A percentile compares a stretch with the other conserved stretches of the same genome.
These are phyloP conservation scores for Orius insidiosus DNA, from an alignment of 1,140 invertebrate species.

Conservation along the genomic window DNA sequence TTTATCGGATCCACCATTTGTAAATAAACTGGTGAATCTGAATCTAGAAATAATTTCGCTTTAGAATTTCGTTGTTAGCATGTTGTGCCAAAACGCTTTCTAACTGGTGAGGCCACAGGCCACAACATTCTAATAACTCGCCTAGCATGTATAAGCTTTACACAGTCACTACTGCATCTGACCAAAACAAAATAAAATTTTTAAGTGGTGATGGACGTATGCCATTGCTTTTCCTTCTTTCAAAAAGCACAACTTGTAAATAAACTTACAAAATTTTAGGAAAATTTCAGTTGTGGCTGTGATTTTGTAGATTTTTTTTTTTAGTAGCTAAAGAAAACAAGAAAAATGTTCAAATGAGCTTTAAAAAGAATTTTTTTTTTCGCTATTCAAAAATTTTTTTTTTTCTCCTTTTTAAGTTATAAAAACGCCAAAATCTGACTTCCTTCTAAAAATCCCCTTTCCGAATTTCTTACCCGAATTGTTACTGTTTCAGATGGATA, in stretches of 20 bases:
- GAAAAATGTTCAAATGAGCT: constrained; percentile 8
- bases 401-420: constrained; percentile 5
- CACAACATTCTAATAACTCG: constrained; percentile 23
- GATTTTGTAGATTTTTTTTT: constrained; percentile 1
- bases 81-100: constrained; percentile 21
- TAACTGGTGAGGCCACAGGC: constrained; percentile 15
- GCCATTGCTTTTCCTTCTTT: constrained; percentile 13
- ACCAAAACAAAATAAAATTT: background rate
- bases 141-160: constrained; percentile 21
- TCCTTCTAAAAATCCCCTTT: too few species aligned
- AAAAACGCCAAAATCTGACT: too few species aligned
- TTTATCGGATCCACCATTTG: constrained; percentile 4
- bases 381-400: constrained; percentile 3
- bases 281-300: constrained; percentile 14
- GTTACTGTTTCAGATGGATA: constrained; percentile 64
- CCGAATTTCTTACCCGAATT: constrained; percentile 21
- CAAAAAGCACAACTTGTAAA: background rate
- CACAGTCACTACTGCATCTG: constrained; percentile 20
- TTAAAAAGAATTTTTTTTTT: constrained; percentile 6
- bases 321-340: background rate
- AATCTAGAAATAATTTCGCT: constrained; percentile 6
- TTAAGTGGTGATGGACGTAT: constrained; percentile 18
- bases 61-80: constrained; percentile 22
- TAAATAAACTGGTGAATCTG: constrained; percentile 12
- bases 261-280: constrained; percentile 1